Base-by-base conservation (phyloP, 2,888 invertebrate species). In the Trichogramma dendrolimi region DNA sequence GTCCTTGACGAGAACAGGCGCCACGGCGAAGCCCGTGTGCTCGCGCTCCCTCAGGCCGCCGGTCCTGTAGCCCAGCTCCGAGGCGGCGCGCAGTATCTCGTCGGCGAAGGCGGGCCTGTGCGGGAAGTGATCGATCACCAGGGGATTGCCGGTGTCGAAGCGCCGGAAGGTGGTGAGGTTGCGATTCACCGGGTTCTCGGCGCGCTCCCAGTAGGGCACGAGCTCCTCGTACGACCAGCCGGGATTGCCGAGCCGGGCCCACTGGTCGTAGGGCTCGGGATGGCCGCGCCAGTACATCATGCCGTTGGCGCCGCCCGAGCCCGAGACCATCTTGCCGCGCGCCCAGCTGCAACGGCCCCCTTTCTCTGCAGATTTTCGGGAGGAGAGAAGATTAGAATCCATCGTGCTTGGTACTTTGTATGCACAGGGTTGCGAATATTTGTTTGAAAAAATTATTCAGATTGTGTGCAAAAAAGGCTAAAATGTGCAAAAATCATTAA, bases 211-310 rank as follows among this genome's bases (percentile, higher is more conserved):
- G 68, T 82, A 84, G 11, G 79, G 72, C 8, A 69, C 64, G 5
- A 84, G 75, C 5, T 83, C 78, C 40, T 81, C 73, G 73, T 85
- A 86, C 7, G 82, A 81, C 86, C 86, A 86, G 4, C 82, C 82
- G 0, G 66, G 47, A 64, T 85, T 85, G 2, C 85, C 85, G n/a
- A 73, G 71, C 0, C 76, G 73, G 51, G 82, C 78, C 87, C 87
- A 87, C 51, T 76, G 73, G 61, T 83, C 80, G 66, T 81, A 87
- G 61, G 86, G 83, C 8, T 77, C 75, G 0, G 79, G 80, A 68
- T 83, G 83, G 0, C 86, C 86, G 41, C 84, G 80, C 0, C 83
- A 79, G 71, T 85, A 86, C 68, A 87, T 79, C 83, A 86, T 86
- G 4, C 83, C 86, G 71, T 86, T 86, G 43, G 86, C 78, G 1